phyloP scores from a whole-genome alignment of 1,140 invertebrate genomes.

The Ylistrum balloti region DNA sequence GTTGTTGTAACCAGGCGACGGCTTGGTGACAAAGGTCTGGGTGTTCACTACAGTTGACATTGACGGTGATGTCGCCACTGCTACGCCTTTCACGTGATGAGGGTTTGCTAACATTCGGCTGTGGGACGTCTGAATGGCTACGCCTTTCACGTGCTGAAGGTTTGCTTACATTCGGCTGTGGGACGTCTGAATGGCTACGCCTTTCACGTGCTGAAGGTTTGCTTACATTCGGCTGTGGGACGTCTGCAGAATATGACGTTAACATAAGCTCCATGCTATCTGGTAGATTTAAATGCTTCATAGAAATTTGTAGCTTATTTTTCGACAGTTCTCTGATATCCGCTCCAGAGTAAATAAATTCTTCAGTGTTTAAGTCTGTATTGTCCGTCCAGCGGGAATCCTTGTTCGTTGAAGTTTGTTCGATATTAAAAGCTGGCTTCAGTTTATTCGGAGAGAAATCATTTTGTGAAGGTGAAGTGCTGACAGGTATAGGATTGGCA shows the following conservation, averaged over 20 bases:
- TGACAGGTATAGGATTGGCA: no score
- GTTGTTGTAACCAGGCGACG: background rate
- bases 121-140: no score
- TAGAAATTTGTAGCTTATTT: background rate
- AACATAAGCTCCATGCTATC: background rate
- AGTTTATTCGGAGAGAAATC: no score
- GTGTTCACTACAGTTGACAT: constrained; percentile 17
- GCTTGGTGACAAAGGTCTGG: background rate
- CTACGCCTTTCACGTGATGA: no score
- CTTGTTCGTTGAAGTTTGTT: background rate
- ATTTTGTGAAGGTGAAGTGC: no score
- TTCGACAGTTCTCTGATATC: background rate
- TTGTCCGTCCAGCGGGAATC: background rate
- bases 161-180: no score
- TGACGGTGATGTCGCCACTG: background rate
- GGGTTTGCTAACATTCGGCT: no score
- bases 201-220: background rate
- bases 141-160: no score
- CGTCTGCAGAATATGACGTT: background rate
- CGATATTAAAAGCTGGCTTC: no score
- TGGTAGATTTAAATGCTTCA: background rate
- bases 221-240: background rate
- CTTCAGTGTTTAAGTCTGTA: background rate
- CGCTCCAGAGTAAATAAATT: background rate
- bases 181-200: no score